Percentiles rank a stretch among this genome's conserved stretches.
Conservation (phyloP, 2,113 vertebrate species). For the Hylia prasina region DNA sequence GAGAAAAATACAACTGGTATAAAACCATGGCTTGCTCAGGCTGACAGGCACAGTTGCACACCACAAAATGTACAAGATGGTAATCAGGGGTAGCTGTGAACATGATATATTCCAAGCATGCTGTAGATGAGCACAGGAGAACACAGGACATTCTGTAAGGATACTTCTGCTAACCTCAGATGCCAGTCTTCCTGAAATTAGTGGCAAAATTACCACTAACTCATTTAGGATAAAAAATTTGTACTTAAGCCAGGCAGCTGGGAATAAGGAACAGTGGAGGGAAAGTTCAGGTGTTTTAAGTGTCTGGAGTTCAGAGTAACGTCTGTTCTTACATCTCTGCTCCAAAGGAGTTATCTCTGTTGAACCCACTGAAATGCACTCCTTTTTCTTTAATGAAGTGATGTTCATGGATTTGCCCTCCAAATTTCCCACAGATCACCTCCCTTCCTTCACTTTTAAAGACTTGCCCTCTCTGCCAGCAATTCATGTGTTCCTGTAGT, state of each 20-base stretch:
- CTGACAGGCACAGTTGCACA: neutral
- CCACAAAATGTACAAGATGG: neutral
- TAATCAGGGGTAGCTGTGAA: neutral
- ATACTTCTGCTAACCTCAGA: neutral
- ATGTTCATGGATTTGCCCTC: neutral
- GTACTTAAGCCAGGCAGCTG: neutral
- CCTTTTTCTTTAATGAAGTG: neutral
- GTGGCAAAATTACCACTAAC: neutral
- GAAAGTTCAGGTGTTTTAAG: neutral
- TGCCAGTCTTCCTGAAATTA: neutral
- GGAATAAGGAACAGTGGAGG: neutral
- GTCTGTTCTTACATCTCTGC: neutral
- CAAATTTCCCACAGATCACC: neutral
- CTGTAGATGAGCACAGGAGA: neutral
- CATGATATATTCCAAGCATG: fast-evolving
- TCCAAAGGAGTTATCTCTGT: neutral
- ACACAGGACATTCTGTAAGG: neutral
- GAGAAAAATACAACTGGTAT: neutral
- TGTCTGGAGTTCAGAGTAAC: neutral
- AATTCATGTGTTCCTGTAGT: neutral
- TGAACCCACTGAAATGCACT: neutral
- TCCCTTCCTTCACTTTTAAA: neutral
- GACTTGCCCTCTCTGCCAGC: neutral
- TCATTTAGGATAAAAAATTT: neutral
- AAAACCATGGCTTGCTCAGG: neutral